These are phyloP conservation scores for Florisuga fusca DNA, from an alignment of 2,797 vertebrate species.

Conservation along the genomic window DNA sequence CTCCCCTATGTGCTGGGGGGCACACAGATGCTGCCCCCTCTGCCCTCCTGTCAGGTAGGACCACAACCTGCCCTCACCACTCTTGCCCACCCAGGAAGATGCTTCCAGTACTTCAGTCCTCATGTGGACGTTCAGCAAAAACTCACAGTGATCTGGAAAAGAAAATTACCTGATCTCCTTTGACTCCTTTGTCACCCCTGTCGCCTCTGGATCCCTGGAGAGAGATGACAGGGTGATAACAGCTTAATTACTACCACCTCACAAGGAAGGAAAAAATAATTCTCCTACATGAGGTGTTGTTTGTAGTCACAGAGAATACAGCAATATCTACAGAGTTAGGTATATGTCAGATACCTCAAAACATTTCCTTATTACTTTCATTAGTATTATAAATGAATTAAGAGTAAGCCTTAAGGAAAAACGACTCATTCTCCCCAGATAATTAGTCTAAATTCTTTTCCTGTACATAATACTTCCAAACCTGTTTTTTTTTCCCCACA, in stretches of 20 bases:
- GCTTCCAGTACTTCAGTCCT: background rate
- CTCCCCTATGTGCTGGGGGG: fast-evolving
- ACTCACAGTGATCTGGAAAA: background rate
- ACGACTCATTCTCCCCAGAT: background rate
- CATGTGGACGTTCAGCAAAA: background rate
- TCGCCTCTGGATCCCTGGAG: slow-evolving; percentile 91
- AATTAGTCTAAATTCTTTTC: background rate
- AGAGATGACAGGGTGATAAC: slow-evolving; percentile 29
- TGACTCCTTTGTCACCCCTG: slow-evolving; percentile 87
- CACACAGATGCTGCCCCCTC: background rate
- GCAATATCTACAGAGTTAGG: background rate
- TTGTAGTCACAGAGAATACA: background rate
- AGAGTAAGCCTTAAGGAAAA: background rate
- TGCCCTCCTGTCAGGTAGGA: background rate
- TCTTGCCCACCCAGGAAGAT: background rate
- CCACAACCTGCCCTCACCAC: background rate
- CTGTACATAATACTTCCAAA: background rate
- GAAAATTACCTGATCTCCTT: slow-evolving; percentile 91
- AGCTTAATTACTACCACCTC: background rate
- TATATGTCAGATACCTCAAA: background rate
- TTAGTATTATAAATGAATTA: background rate
- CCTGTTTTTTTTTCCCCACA: background rate
- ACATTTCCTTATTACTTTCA: background rate
- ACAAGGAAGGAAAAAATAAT: background rate
- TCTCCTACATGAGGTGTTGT: fast-evolving